phyloP scores from a whole-genome alignment of 2,113 vertebrate species.

The Ammodytes dubius region DNA sequence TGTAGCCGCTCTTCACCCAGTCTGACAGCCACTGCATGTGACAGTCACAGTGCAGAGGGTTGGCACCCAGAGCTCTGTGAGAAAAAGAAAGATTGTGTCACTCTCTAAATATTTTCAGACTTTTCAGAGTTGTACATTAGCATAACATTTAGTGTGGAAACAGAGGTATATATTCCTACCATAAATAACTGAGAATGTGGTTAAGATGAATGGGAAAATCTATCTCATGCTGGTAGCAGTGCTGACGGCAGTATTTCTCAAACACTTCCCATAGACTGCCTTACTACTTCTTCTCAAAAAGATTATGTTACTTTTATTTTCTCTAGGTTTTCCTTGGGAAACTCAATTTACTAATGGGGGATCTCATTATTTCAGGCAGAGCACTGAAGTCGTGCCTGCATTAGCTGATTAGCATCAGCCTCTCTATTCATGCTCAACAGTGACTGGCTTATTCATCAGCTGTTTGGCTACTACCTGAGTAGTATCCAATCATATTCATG shows the following conservation, averaged over 20 bases:
- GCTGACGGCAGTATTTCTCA: neutral
- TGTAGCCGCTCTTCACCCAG: constrained; percentile 99
- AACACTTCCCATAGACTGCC: neutral
- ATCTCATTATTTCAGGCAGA: neutral
- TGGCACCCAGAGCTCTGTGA: constrained; percentile 95
- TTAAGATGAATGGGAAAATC: neutral
- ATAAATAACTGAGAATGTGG: neutral
- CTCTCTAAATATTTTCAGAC: neutral
- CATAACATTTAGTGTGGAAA: constrained; percentile 1
- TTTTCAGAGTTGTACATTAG: neutral
- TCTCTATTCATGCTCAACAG: neutral
- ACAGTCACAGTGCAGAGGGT: constrained; percentile 97
- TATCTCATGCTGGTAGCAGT: neutral
- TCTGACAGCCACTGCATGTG: constrained; percentile 99
- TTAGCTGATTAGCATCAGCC: constrained; percentile 3
- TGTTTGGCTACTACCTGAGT: neutral
- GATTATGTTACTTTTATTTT: neutral
- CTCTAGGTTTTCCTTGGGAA: too few species aligned
- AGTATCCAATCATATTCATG: neutral
- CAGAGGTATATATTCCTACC: neutral
- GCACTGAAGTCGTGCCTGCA: neutral
- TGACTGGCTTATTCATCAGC: constrained; percentile 8
- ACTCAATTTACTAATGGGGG: neutral
- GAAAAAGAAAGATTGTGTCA: constrained; percentile 12
- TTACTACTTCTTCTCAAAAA: neutral